These are phyloP conservation scores for Spodoptera littoralis DNA, from an alignment of 2,888 invertebrate genomes.

Conservation along the genomic window DNA sequence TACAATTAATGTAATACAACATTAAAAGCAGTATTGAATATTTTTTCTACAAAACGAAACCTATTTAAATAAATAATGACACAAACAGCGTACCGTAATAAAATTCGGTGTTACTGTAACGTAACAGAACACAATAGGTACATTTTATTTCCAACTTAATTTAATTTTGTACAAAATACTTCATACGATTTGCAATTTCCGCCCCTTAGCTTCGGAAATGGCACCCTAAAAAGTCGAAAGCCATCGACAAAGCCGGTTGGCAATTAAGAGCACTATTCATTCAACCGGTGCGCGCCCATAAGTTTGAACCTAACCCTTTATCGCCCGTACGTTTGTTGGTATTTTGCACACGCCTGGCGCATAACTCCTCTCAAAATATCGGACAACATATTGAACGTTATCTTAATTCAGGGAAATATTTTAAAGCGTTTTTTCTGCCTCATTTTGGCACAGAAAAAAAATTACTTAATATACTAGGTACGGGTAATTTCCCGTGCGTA, in stretches of 20 bases:
- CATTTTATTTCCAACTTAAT: slow-evolving; percentile 48
- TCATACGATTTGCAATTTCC: slow-evolving; percentile 55
- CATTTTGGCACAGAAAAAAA: not conserved
- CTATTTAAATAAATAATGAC: slow-evolving; percentile 1
- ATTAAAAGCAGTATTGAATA: slow-evolving; percentile 8
- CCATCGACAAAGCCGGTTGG: slow-evolving; percentile 59
- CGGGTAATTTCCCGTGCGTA: too few species aligned
- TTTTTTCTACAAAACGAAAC: slow-evolving; percentile 5
- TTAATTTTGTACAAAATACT: slow-evolving; percentile 48
- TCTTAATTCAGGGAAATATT: slow-evolving; percentile 25
- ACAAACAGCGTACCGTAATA: not conserved
- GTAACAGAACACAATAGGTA: slow-evolving; percentile 21
- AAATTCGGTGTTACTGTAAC: slow-evolving; percentile 7
- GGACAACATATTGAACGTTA: slow-evolving; percentile 46
- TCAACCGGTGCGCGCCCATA: slow-evolving; percentile 59
- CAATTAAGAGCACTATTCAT: slow-evolving; percentile 65
- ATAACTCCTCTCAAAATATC: slow-evolving; percentile 51
- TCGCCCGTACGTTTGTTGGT: slow-evolving; percentile 47
- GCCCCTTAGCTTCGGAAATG: slow-evolving; percentile 50
- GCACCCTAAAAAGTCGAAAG: slow-evolving; percentile 59
- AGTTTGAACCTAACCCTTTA: slow-evolving; percentile 59
- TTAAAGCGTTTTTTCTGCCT: slow-evolving; percentile 20
- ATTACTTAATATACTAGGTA: too few species aligned
- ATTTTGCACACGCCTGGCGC: slow-evolving; percentile 55
- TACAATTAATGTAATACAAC: not conserved